Conservation (phyloP, 2,888 invertebrate genomes). For the Lasioglossum oenotherae region DNA sequence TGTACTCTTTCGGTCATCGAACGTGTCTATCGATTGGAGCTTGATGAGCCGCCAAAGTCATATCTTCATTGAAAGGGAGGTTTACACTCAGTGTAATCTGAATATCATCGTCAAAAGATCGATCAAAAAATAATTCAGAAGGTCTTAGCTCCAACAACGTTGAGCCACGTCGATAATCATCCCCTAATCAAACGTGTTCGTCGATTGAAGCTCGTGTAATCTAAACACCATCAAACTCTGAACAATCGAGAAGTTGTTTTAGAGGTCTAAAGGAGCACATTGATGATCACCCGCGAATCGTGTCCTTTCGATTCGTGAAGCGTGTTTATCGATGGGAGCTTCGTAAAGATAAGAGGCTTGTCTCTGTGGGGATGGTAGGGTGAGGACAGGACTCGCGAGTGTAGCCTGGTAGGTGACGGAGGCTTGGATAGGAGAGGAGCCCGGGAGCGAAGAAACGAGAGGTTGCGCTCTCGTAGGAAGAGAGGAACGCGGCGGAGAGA, state of each 20-base stretch:
- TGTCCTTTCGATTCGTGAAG: background rate
- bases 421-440: conserved; percentile 46
- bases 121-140: background rate
- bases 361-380: background rate
- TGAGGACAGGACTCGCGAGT: background rate
- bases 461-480: conserved; percentile 63
- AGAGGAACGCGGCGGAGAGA: conserved; percentile 74
- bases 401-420: conserved; percentile 27
- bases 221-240: background rate
- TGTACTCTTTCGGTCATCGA: background rate
- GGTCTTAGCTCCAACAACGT: background rate
- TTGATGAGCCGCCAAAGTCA: background rate
- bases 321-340: background rate
- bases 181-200: background rate
- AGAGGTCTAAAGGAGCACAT: background rate
- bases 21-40: background rate
- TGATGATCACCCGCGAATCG: background rate
- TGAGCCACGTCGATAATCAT: background rate
- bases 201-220: background rate
- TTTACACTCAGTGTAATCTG: background rate
- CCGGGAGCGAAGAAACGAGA: conserved; percentile 54
- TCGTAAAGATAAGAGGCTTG: background rate
- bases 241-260: background rate
- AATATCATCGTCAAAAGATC: background rate
- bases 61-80: no score